These are phyloP conservation scores for Willowsia nigromaculata DNA, from an alignment of 2,888 invertebrate species.

Conservation along the genomic window DNA sequence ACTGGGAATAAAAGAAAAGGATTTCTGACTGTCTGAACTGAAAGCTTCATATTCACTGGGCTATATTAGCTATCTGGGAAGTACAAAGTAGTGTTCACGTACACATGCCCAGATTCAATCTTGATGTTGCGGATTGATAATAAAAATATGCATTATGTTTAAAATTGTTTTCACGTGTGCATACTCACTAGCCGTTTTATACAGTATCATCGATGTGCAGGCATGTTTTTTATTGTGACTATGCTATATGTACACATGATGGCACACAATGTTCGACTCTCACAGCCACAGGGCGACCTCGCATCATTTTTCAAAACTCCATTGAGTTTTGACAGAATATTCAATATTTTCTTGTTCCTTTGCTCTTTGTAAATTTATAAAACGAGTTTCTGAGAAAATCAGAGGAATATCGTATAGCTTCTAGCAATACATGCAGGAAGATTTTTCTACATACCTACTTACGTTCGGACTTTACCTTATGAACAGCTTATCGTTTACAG, in stretches of 20 bases:
- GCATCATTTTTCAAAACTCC: conserved; percentile 72
- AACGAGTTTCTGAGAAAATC: not conserved
- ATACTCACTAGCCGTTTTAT: not conserved
- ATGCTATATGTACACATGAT: not conserved
- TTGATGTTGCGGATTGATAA: not conserved
- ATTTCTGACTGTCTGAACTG: not conserved
- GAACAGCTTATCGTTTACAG: not conserved
- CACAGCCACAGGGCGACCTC: conserved; percentile 47
- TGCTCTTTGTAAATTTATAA: not conserved
- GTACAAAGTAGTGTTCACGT: not conserved
- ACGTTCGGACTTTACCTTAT: not conserved
- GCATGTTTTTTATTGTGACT: not conserved
- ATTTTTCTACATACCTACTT: not conserved
- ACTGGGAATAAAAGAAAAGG: not conserved
- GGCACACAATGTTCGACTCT: not conserved
- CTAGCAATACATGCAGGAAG: not conserved
- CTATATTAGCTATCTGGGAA: no score
- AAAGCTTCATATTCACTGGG: no score
- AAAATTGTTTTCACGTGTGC: not conserved
- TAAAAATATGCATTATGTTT: not conserved
- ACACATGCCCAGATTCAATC: not conserved
- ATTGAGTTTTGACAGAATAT: conserved; percentile 65
- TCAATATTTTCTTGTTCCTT: conserved; percentile 20
- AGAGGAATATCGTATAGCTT: not conserved
- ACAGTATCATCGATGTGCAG: not conserved